Evolutionary conservation across 2,888 invertebrate genomes (phyloP), one percentile per base, ranked within the genome.

Genomic region (Lordiphosa fenestrarum): DNA sequence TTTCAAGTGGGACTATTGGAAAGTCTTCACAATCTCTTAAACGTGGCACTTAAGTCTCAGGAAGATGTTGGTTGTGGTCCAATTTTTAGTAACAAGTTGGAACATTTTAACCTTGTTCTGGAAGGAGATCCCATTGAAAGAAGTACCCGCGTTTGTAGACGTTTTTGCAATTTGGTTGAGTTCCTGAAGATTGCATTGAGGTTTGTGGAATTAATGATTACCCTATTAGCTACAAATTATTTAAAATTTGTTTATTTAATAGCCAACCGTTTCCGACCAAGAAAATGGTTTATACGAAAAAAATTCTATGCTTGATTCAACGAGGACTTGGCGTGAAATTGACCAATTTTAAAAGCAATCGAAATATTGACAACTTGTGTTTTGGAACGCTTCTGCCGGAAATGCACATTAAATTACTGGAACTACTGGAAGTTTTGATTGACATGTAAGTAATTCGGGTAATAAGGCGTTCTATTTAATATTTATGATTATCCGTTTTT

Each of bases 401-500:
- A 33, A 66, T 78, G 36, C 48, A 66, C 6, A 25, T 19, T 1
- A 72, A 74, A 25, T 47, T 78, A 21, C 21, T 76, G 4, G 75
- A 76, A 4, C 49, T 76, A n/a, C 38, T 76, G 44, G 70, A 70
- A 64, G 58, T 65, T 1, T 36, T 76, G 1, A 67, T 76, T 25
- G 21, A 56, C 9, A 55, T 60, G 75, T 76, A 70, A 73, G 73
- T 65, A 10, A 15, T 15, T 15, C 15, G 15, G 15, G 2, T 15
- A 1, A 15, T 1, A 15, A 15, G 15, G 15, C 15, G 2, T 15
- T 15, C 15, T 15, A 15, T 15, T 15, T 15, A 15, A 15, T 15
- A 1, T 15, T 2, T 15, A 15, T 15, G 15, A 15, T 15, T 15
- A 1, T 15, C 2, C 15, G 2, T 2, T 15, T 15, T 15, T 15